Evolutionary conservation across 2,113 vertebrate species (phyloP).

Genomic region (Odontophorus gujanensis): DNA sequence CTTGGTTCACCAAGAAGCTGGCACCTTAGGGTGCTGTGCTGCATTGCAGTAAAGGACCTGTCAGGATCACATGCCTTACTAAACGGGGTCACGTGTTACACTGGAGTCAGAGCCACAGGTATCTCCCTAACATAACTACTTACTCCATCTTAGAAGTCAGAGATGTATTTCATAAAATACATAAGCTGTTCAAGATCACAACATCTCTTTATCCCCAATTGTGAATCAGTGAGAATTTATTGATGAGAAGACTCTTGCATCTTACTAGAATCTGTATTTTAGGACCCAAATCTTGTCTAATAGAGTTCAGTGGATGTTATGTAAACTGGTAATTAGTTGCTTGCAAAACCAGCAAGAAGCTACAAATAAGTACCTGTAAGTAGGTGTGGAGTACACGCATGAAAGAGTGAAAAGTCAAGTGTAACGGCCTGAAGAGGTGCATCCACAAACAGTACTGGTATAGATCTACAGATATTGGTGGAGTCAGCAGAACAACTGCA

Average conservation of each 20-base stretch:
- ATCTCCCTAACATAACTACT: not conserved
- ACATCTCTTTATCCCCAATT: not conserved
- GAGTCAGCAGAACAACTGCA: not conserved
- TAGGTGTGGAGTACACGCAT: rapidly evolving
- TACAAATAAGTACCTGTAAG: not conserved
- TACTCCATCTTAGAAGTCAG: not conserved
- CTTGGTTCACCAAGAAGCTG: not conserved
- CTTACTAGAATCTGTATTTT: not conserved
- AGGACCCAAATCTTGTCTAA: not conserved
- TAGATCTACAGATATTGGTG: not conserved
- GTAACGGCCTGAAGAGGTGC: rapidly evolving
- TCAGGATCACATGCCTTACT: not conserved
- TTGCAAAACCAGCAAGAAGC: not conserved
- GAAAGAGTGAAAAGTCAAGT: not conserved
- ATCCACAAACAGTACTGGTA: not conserved
- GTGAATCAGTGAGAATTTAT: not conserved
- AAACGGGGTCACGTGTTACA: not conserved
- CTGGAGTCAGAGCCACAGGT: not conserved
- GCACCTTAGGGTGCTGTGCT: not conserved
- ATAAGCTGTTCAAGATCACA: not conserved
- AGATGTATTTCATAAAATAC: not conserved
- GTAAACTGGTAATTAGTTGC: not conserved
- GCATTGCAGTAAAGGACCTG: not conserved
- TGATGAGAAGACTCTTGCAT: not conserved
- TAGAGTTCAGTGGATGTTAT: not conserved